Evolutionary conservation across 2,888 invertebrate genomes (phyloP).

Genomic region (Caenorhabditis becei): DNA sequence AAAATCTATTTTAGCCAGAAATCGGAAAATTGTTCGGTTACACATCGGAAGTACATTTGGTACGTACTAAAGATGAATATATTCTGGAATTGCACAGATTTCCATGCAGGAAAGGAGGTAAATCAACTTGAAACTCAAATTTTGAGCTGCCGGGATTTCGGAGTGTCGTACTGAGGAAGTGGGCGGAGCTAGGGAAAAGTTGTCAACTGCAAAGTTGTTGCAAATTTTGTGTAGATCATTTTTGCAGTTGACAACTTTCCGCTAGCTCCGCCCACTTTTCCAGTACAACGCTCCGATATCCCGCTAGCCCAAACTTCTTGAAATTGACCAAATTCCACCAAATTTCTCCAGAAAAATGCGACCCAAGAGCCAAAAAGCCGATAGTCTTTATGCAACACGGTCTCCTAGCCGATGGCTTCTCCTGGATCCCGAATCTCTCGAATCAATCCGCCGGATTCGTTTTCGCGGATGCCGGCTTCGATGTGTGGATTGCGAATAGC

Average conservation of each 20-base stretch:
- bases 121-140: no score
- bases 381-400: constrained; percentile 80
- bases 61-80: constrained; percentile 83
- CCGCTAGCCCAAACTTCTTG: no score
- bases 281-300: no score
- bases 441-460: constrained; percentile 77
- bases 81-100: constrained; percentile 84
- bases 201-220: no score
- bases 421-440: constrained; percentile 75
- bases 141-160: no score
- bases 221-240: no score
- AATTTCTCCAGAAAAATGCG: constrained; percentile 30
- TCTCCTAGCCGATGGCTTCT: constrained; percentile 69
- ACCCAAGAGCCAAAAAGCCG: constrained; percentile 53
- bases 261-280: no score
- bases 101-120: constrained; percentile 82
- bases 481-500: constrained; percentile 90
- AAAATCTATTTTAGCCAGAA: constrained; percentile 73
- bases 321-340: no score
- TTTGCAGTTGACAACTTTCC: no score
- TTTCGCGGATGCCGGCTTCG: constrained; percentile 85
- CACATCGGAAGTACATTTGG: constrained; percentile 83
- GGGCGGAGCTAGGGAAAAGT: no score
- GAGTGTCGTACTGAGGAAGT: no score
- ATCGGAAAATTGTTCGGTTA: constrained; percentile 83